These are phyloP conservation scores for Periphyllus acericola DNA, from an alignment of 2,888 invertebrate species.

Conservation along the genomic window DNA sequence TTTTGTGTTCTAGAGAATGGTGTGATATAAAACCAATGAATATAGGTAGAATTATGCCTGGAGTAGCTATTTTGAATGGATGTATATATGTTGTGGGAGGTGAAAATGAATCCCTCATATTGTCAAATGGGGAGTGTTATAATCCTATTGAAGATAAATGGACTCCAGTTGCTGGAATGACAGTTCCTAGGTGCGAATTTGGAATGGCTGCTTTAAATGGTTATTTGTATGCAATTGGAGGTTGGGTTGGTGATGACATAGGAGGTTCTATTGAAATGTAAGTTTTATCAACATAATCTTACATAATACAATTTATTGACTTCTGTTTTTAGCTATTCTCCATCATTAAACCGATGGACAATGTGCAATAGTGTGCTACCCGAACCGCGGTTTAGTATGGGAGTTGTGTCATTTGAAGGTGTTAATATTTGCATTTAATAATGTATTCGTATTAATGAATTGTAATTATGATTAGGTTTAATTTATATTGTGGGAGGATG, in stretches of 20 bases:
- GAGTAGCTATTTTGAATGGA: slow-evolving; percentile 84
- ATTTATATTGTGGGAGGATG: slow-evolving; percentile 94
- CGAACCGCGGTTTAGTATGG: slow-evolving; percentile 91
- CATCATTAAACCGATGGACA: slow-evolving; percentile 80
- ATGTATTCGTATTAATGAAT: slow-evolving; percentile 4
- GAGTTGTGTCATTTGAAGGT: slow-evolving; percentile 85
- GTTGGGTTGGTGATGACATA: slow-evolving; percentile 93
- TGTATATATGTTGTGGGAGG: slow-evolving; percentile 92
- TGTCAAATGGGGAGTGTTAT: slow-evolving; percentile 87
- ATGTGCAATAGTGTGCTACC: slow-evolving; percentile 79
- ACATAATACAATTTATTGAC: not conserved
- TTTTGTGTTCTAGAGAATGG: slow-evolving; percentile 74
- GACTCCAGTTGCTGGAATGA: slow-evolving; percentile 67
- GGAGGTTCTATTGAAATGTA: slow-evolving; percentile 84
- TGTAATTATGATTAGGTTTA: slow-evolving; percentile 71
- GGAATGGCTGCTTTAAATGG: slow-evolving; percentile 87
- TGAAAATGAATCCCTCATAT: slow-evolving; percentile 88
- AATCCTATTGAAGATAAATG: slow-evolving; percentile 76
- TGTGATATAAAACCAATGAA: slow-evolving; percentile 83
- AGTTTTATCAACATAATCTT: slow-evolving; percentile 10
- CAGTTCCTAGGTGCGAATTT: slow-evolving; percentile 88
- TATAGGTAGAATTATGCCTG: slow-evolving; percentile 87
- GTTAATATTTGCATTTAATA: not conserved
- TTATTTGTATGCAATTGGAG: slow-evolving; percentile 87
- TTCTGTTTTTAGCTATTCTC: slow-evolving; percentile 73